phyloP scores from a whole-genome alignment of 1,140 invertebrate genomes.

The Contarinia nasturtii region DNA sequence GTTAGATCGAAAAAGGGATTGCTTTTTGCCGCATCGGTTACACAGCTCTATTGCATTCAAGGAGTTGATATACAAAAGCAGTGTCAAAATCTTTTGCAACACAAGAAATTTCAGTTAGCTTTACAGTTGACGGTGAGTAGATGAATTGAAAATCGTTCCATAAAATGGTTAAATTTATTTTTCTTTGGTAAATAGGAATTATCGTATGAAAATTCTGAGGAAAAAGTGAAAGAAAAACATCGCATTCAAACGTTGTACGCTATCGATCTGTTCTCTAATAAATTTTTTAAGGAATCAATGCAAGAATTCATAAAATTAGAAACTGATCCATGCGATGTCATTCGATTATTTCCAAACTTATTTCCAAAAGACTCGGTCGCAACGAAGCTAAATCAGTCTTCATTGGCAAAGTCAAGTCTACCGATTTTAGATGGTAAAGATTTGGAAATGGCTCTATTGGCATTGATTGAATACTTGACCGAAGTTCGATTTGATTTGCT shows the following conservation, averaged over 20 bases:
- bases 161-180: not conserved
- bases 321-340: conserved; percentile 87
- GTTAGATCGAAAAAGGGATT: conserved; percentile 49
- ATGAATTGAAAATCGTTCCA: not conserved
- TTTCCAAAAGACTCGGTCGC: conserved; percentile 40
- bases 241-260: conserved; percentile 82
- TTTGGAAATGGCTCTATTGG: conserved; percentile 69
- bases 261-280: conserved; percentile 74
- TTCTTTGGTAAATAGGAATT: conserved; percentile 44
- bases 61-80: conserved; percentile 61
- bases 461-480: conserved; percentile 76
- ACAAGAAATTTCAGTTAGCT: conserved; percentile 89
- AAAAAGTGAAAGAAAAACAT: conserved; percentile 61
- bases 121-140: conserved; percentile 72
- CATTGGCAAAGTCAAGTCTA: conserved; percentile 22
- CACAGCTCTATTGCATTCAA: conserved; percentile 71
- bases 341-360: conserved; percentile 79
- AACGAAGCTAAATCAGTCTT: conserved; percentile 30
- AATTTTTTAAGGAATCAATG: conserved; percentile 78
- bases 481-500: conserved; percentile 43
- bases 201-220: conserved; percentile 58
- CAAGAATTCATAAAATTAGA: conserved; percentile 71
- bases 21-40: conserved; percentile 69
- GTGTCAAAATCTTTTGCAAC: conserved; percentile 57
- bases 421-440: conserved; percentile 63